These are phyloP conservation scores for Pseudomyrmex sp. DNA, from an alignment of 1,140 invertebrate genomes.

Conservation along the genomic window DNA sequence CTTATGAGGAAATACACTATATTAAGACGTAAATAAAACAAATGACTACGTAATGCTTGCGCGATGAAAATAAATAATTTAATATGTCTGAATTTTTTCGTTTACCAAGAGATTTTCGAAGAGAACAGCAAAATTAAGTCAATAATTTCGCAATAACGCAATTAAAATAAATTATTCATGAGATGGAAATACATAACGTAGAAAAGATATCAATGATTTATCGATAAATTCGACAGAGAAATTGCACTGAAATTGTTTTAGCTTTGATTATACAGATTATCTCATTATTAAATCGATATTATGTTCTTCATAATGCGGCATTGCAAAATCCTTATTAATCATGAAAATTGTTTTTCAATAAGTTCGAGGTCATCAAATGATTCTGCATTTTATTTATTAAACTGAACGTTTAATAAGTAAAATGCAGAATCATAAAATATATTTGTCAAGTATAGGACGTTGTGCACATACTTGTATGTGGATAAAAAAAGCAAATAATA, in stretches of 20 bases:
- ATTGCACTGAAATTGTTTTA: not conserved
- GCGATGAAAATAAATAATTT: too few species aligned
- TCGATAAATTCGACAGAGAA: not conserved
- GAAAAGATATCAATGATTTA: not conserved
- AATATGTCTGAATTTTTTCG: too few species aligned
- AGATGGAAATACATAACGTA: not conserved
- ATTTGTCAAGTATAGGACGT: not conserved
- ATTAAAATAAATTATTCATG: not conserved
- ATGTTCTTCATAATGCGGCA: too few species aligned
- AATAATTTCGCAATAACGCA: not conserved
- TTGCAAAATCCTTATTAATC: too few species aligned
- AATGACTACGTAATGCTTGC: too few species aligned
- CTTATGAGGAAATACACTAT: too few species aligned
- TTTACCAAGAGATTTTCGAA: too few species aligned
- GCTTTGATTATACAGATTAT: not conserved
- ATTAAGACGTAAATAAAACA: too few species aligned
- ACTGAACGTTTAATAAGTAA: not conserved
- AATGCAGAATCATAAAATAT: not conserved
- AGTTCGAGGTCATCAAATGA: too few species aligned
- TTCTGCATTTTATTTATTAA: too few species aligned
- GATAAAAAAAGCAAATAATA: not conserved
- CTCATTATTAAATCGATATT: not conserved
- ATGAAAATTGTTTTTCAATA: too few species aligned
- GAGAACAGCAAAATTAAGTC: not conserved
- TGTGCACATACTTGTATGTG: not conserved